phyloP scores from a whole-genome alignment of 2,113 vertebrate genomes.

The Burhinus bistriatus region DNA sequence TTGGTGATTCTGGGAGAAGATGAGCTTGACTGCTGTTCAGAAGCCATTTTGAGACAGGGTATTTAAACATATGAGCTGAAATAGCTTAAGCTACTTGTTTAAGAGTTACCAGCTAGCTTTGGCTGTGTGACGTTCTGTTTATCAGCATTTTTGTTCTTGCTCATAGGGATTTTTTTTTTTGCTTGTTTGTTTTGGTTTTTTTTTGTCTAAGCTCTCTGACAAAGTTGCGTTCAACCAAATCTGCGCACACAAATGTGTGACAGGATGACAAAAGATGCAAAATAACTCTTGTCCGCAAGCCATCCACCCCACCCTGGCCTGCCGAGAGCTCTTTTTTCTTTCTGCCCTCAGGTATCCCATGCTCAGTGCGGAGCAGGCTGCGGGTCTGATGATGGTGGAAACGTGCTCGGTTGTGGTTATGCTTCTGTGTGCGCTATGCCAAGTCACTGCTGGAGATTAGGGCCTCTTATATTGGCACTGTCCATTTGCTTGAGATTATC shows the following conservation, averaged over 20 bases:
- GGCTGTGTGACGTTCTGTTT: fast-evolving
- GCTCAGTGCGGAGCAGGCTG: fast-evolving
- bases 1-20: background rate
- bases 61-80: background rate
- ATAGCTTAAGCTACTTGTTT: background rate
- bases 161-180: background rate
- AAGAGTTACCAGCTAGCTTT: background rate
- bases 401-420: fast-evolving
- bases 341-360: fast-evolving
- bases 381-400: fast-evolving
- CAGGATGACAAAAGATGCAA: fast-evolving
- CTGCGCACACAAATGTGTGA: fast-evolving
- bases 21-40: background rate
- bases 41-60: background rate
- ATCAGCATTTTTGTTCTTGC: fast-evolving
- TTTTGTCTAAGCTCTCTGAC: background rate
- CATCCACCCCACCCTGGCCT: fast-evolving
- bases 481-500: constrained; percentile 20
- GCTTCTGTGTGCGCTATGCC: fast-evolving
- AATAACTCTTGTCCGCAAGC: fast-evolving
- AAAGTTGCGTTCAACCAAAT: fast-evolving
- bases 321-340: background rate
- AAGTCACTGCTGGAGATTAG: background rate
- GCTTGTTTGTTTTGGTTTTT: background rate
- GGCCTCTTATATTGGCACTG: background rate